Percentiles rank a stretch among this genome's conserved stretches.
These are phyloP conservation scores for Acrobasis consociella DNA, from an alignment of 2,888 invertebrate species.

Conservation along the genomic window DNA sequence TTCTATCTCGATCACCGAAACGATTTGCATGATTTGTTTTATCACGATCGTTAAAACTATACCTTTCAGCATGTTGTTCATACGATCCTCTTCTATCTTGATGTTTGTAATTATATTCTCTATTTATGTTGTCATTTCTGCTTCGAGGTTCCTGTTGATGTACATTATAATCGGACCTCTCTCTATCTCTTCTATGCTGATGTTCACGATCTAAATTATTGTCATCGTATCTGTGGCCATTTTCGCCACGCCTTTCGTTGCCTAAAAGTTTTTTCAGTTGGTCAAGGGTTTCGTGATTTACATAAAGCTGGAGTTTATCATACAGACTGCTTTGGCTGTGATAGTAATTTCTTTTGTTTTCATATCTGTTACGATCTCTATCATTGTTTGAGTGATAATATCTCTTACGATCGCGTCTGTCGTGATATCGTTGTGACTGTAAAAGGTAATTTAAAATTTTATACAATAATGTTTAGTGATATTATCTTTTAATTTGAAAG, in stretches of 20 bases:
- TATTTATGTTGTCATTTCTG: slow-evolving; percentile 5
- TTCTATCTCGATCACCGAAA: no score
- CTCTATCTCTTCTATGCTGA: not conserved
- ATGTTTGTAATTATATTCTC: not conserved
- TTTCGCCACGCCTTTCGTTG: slow-evolving; percentile 9
- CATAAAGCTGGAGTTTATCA: slow-evolving; percentile 5
- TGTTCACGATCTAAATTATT: not conserved
- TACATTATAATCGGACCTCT: not conserved
- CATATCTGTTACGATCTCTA: not conserved
- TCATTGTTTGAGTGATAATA: not conserved
- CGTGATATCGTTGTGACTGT: not conserved
- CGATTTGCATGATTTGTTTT: not conserved
- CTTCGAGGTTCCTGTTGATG: not conserved
- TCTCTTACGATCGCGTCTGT: not conserved
- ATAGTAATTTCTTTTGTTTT: not conserved
- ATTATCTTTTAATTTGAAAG: no score
- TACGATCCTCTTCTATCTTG: slow-evolving; percentile 4
- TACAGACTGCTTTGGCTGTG: not conserved
- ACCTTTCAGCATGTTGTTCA: not conserved
- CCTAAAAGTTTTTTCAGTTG: slow-evolving; percentile 9
- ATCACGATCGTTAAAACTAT: slow-evolving; percentile 1
- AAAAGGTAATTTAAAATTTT: not conserved
- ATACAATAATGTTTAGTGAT: not conserved
- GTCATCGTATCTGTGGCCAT: slow-evolving; percentile 10
- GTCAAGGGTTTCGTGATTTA: not conserved